Percentiles rank a stretch among this genome's conserved stretches.
Evolutionary conservation across 2,113 vertebrate species (phyloP).

Genomic region (Hypomesus transpacificus): DNA sequence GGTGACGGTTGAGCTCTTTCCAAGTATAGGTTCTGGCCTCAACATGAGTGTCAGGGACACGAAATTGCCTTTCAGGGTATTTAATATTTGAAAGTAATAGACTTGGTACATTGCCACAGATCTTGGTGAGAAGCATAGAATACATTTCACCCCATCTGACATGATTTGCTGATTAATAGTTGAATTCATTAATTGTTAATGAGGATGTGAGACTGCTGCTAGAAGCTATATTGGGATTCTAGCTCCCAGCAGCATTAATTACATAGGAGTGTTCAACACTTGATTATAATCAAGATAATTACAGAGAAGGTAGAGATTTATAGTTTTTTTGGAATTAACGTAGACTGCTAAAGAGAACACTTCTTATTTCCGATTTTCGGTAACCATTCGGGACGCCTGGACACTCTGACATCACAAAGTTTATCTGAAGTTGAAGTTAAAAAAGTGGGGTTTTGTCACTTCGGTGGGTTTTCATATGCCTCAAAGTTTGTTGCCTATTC

Average conservation of each 20-base stretch:
- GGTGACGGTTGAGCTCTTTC: no score
- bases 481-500: no score
- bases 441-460: no score
- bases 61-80: not conserved
- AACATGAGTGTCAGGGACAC: not conserved
- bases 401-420: no score
- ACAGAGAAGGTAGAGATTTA: constrained; percentile 55
- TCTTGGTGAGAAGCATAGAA: not conserved
- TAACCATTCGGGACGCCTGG: no score
- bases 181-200: constrained; percentile 4
- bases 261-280: constrained; percentile 49
- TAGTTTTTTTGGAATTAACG: constrained; percentile 32
- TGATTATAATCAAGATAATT: constrained; percentile 62
- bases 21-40: no score
- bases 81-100: not conserved
- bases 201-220: constrained; percentile 16
- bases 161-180: constrained; percentile 29
- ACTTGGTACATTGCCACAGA: not conserved
- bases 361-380: constrained; percentile 2
- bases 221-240: constrained; percentile 21
- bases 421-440: no score
- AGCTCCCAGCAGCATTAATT: constrained; percentile 45
- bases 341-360: constrained; percentile 18
- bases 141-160: constrained; percentile 8
- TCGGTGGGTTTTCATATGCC: no score